These are phyloP conservation scores for Asobara japonica DNA, from an alignment of 1,140 invertebrate species.

Conservation along the genomic window DNA sequence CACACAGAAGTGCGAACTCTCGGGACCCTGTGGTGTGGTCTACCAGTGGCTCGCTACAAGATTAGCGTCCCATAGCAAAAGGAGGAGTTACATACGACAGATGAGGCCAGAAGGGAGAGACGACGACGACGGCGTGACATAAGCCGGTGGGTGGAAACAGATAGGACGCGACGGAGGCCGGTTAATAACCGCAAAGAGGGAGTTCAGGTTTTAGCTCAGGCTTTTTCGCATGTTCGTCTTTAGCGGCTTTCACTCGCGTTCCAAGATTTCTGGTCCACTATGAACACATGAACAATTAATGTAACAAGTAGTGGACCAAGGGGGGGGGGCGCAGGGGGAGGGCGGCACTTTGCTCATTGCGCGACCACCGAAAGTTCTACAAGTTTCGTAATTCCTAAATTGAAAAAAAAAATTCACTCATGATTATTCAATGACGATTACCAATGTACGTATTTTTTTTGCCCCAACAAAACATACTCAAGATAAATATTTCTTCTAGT, in stretches of 20 bases:
- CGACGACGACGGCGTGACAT: conserved; percentile 7
- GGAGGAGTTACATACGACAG: background rate
- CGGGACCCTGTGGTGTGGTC: conserved; percentile 26
- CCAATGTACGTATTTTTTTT: too few species aligned
- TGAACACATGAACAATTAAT: too few species aligned
- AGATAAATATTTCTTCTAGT: background rate
- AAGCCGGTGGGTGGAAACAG: conserved; percentile 44
- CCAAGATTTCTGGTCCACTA: background rate
- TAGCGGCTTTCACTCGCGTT: background rate
- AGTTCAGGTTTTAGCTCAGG: background rate
- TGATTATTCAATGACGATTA: too few species aligned
- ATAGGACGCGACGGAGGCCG: conserved; percentile 41
- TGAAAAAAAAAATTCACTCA: too few species aligned
- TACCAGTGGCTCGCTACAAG: conserved; percentile 20
- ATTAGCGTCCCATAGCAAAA: conserved; percentile 25
- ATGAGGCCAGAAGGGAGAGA: background rate
- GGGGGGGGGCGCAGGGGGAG: too few species aligned
- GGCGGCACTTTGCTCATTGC: too few species aligned
- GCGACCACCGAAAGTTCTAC: too few species aligned
- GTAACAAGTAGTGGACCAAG: too few species aligned
- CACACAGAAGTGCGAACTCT: conserved; percentile 16
- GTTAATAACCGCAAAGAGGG: conserved; percentile 33
- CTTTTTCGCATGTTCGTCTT: background rate
- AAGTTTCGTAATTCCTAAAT: too few species aligned
- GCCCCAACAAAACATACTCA: too few species aligned